Base-by-base conservation (phyloP, 2,113 vertebrate genomes). In the Sigmodon hispidus region DNA sequence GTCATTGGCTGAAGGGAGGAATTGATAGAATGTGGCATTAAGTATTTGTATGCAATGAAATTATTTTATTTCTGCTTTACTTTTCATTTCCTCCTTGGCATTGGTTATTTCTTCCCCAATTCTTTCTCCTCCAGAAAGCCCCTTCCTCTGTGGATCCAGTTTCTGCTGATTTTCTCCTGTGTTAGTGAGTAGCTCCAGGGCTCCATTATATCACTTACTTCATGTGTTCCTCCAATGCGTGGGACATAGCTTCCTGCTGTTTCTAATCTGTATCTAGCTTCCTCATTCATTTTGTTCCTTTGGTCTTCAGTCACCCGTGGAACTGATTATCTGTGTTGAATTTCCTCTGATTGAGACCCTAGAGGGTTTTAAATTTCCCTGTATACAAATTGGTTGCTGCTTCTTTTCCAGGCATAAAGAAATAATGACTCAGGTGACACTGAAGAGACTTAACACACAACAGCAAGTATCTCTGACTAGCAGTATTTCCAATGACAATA, bases 301-400 rank as follows among this genome's bases (percentile, higher is more conserved):
- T 92, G 43, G 61, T 92, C 63, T 93, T 90, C 85, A 89, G 43
- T 93, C 85, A 85, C 57, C 84, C 90, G 69, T 96, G 88, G 84
- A 93, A 95, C 31, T 76, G 93, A 40, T 95, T 89, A 43, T 26
- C 69, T 55, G 45, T 50, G n/a, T 73, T 92, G 92, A 80, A 48
- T 94, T 87, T 95, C 91, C 72, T 91, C 36, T 73, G 77, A 80
- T 45, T 80, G 59, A 73, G 73, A 93, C 29, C 40, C 83, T 91
- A 91, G 26, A 69, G 48, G 40, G 67, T 87, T 93, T 91, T 93
- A 86, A 90, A 50, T 87, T 87, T 94, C 70, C 22, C 43, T 92
- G 26, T 26, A 52, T 85, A 84, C 81, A 95, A 84, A 95, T 67
- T 90, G 34, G 52, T 40, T 52, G 12, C 12, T 70, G 5, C 79